Base-by-base conservation (phyloP, 1,140 invertebrate species). In the Macrotrachela quadricornifera region DNA sequence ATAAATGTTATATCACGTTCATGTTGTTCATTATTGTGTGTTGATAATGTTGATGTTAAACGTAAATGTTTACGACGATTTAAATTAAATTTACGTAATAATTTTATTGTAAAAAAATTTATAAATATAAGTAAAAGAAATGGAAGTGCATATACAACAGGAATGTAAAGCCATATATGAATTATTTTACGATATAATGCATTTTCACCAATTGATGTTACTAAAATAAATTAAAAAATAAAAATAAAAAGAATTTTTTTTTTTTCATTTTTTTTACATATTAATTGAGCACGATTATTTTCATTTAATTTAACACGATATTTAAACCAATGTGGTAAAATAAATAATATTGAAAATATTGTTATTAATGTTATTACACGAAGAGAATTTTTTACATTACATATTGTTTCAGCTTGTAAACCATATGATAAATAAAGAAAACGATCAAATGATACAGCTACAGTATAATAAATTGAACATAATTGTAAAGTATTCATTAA, bases 241-340 rank as follows among this genome's bases (percentile, higher is more conserved):
- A 8, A 30, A 30, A 30, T 8, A n/a, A n/a, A 30, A 30, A 30
- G 21, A 30, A 53, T 53, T 40, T 47, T 47, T 30, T 41, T 18
- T 17, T 53, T 40, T 53, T 40, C 46, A 41, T 30, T 41, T 18
- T 17, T 53, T 40, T 46, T 45, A 53, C 12, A 53, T 47, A 18
- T 40, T 15, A 40, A 41, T 37, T 16, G 12, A 36, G 10, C 51
- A 44, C 6, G 46, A 53, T 42, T 53, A 13, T 17, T 44, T 53
- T 6, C 18, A 37, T 11, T 36, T 13, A 15, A 44, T 44, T 36
- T 47, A 44, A 47, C 46, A 53, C 10, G 18, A 53, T n/a, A 44
- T 47, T 55, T 47, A 37, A 55, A 55, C 54, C 54, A 55, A 21
- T 47, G 21, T 16, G 54, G 54, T 21, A 55, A 46, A 46, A 50